Base-by-base conservation (phyloP, 1,140 invertebrate species). In the Eubasilissa regina region DNA sequence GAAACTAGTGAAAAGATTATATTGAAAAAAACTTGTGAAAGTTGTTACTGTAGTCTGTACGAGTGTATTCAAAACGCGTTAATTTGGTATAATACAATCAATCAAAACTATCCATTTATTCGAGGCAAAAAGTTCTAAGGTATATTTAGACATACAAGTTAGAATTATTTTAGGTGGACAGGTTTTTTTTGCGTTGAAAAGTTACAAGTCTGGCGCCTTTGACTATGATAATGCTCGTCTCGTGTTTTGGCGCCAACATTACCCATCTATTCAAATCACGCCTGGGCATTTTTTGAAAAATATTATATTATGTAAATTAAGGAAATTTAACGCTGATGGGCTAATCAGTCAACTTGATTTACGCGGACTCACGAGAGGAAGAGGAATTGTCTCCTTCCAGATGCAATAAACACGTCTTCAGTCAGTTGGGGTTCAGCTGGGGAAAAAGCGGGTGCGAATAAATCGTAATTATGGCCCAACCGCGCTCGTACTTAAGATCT, bases 331-430 rank as follows among this genome's bases (percentile, higher is more conserved):
- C 44, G 66, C 45, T 13, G 47, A 17, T 60, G 45, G 4, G 44
- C 44, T 70, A 70, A 70, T 70, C 45, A 45, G 43, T 70, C 45
- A 45, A 70, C 66, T 70, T 51, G 45, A 70, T 25, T 70, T 70
- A 70, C 66, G 47, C 45, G n/a, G n/a, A n/a, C n/a, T n/a, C n/a
- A n/a, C n/a, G 6, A 70, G 66, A 21, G 8, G 47, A 48, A 70
- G 48, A 48, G 44, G 48, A 25, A 64, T 35, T 43, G 60, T 64
- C 60, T 64, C 60, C 66, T 70, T 51, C n/a, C n/a, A n/a, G 66
- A 48, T 51, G 45, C 45, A 51, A 70, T 70, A 70, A 70, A 70
- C 66, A 70, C 66, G 60, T 64, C 60, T 64, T n/a, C 60, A 25
- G 21, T 64, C 25, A 45, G n/a, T 64, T 64, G 35, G 60, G 44